phyloP scores from a whole-genome alignment of 2,888 invertebrate genomes.

The Polymixis flavicincta region DNA sequence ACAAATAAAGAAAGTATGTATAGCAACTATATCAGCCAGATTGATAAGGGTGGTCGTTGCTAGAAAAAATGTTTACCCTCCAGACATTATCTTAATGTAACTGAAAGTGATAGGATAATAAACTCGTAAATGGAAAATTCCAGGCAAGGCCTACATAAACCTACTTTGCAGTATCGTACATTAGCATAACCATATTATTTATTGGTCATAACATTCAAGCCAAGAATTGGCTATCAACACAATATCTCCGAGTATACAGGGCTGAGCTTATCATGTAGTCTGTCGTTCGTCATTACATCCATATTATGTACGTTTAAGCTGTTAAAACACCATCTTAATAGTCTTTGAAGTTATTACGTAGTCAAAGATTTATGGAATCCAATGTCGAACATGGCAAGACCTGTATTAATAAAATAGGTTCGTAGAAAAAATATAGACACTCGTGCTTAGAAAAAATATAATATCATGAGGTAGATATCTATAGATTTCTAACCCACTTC shows the following conservation, averaged over 20 bases:
- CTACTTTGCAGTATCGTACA: constrained; percentile 11
- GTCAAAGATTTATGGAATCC: neutral
- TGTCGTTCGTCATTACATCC: constrained; percentile 9
- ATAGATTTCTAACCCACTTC: neutral
- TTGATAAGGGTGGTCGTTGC: neutral
- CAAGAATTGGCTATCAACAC: constrained; percentile 41
- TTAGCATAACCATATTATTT: constrained; percentile 39
- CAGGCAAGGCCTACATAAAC: constrained; percentile 12
- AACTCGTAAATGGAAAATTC: constrained; percentile 15
- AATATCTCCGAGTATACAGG: constrained; percentile 33
- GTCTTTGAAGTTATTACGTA: neutral
- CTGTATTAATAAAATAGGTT: neutral
- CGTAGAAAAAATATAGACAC: neutral
- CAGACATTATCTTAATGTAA: neutral
- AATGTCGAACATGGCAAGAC: neutral
- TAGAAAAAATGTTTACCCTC: neutral
- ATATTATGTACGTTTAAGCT: neutral
- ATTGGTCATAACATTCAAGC: constrained; percentile 43
- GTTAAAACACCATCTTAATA: neutral
- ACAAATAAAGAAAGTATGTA: neutral
- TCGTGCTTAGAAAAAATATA: neutral
- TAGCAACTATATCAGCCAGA: neutral
- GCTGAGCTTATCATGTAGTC: constrained; percentile 25
- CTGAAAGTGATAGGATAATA: constrained; percentile 19
- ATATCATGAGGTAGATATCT: neutral